Percentiles rank a stretch among this genome's conserved stretches.
phyloP scores from a whole-genome alignment of 2,888 invertebrate genomes.

The Teinopalpus imperialis region DNA sequence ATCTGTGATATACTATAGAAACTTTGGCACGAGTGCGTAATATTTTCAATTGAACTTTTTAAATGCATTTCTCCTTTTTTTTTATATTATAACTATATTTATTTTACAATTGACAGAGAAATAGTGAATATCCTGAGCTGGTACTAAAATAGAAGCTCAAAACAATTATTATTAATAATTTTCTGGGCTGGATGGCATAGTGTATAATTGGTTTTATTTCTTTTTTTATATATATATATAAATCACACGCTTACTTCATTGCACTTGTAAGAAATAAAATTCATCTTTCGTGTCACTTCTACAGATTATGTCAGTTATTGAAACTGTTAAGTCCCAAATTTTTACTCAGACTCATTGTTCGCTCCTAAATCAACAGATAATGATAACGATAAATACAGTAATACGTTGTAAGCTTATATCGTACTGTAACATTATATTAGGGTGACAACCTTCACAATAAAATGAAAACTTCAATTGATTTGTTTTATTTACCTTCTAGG shows the following conservation, averaged over 20 bases:
- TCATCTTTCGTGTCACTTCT: constrained; percentile 28
- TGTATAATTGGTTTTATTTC: constrained; percentile 10
- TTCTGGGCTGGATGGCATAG: constrained; percentile 9
- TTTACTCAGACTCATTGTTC: constrained; percentile 35
- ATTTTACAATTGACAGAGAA: neutral
- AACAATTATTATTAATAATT: neutral
- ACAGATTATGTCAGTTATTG: constrained; percentile 19
- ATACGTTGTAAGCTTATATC: constrained; percentile 73
- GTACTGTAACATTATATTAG: constrained; percentile 71
- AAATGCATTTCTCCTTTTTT: constrained; percentile 4
- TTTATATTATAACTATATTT: neutral
- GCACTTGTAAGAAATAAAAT: constrained; percentile 33
- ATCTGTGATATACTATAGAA: constrained; percentile 68
- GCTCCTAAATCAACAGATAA: constrained; percentile 42
- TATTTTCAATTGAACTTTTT: constrained; percentile 24
- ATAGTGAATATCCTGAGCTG: no score
- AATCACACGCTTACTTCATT: constrained; percentile 34
- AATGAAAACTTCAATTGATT: constrained; percentile 73
- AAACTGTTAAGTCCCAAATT: constrained; percentile 39
- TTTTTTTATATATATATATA: constrained; percentile 4
- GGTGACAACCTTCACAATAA: constrained; percentile 78
- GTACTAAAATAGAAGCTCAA: neutral
- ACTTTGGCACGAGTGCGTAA: constrained; percentile 50
- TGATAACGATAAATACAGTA: constrained; percentile 69
- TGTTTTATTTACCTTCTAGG: constrained; percentile 56